A percentile compares a stretch with the other conserved stretches of the same genome.
These are phyloP conservation scores for Papilio gigon DNA, from an alignment of 2,888 invertebrate genomes.

Conservation along the genomic window DNA sequence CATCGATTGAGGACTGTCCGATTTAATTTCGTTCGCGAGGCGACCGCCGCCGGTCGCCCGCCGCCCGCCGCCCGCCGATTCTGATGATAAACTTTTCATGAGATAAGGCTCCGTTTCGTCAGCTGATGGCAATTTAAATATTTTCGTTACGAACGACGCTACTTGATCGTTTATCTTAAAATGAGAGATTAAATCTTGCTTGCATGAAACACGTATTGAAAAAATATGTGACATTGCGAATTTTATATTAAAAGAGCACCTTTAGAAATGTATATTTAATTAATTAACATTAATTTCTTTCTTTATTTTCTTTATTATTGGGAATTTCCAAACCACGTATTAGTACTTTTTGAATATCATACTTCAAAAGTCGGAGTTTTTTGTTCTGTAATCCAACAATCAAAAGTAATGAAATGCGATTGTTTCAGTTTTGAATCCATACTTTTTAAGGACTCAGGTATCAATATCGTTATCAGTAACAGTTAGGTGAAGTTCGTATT, in stretches of 20 bases:
- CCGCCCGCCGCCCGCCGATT: constrained; percentile 40
- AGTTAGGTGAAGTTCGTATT: constrained; percentile 36
- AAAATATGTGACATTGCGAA: constrained; percentile 28
- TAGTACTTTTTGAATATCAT: not conserved
- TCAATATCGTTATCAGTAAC: constrained; percentile 3
- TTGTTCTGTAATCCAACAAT: not conserved
- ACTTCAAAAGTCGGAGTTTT: not conserved
- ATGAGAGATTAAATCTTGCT: constrained; percentile 39
- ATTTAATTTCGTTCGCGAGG: constrained; percentile 41
- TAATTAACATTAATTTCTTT: not conserved
- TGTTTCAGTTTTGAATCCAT: not conserved
- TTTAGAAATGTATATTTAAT: not conserved
- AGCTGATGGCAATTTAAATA: constrained; percentile 41
- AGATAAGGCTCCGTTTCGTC: constrained; percentile 41
- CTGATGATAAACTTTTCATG: constrained; percentile 42
- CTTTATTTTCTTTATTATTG: not conserved
- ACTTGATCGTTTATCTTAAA: constrained; percentile 36
- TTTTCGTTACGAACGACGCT: constrained; percentile 36
- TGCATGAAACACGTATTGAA: constrained; percentile 35
- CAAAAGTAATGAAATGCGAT: not conserved
- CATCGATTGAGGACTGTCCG: constrained; percentile 38
- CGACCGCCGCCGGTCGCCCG: constrained; percentile 13
- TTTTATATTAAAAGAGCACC: not conserved
- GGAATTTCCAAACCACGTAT: not conserved
- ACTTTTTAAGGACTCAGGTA: not conserved